Evolutionary conservation across 2,797 vertebrate genomes (phyloP).

Genomic region (Fratercula arctica): DNA sequence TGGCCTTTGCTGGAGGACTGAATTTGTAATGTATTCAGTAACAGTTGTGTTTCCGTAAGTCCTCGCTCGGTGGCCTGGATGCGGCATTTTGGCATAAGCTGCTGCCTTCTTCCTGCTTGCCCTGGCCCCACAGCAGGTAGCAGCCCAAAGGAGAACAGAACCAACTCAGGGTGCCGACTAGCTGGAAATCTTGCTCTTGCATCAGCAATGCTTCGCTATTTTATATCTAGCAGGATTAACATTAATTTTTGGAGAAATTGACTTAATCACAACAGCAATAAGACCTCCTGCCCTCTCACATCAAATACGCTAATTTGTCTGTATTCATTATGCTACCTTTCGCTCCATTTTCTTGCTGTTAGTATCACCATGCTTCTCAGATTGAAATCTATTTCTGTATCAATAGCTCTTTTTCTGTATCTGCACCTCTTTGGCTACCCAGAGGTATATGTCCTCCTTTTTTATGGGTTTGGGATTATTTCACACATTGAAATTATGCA

Average conservation of each 20-base stretch:
- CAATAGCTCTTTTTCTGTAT: not conserved
- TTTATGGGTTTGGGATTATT: not conserved
- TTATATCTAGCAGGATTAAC: not conserved
- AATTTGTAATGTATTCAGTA: not conserved
- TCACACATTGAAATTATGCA: not conserved
- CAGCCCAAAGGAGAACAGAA: not conserved
- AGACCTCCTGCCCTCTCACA: not conserved
- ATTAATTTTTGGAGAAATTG: not conserved
- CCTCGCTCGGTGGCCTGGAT: not conserved
- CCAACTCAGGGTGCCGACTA: not conserved
- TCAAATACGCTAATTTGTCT: not conserved
- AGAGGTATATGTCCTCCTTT: not conserved
- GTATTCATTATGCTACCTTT: not conserved
- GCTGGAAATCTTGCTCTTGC: not conserved
- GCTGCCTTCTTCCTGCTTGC: not conserved
- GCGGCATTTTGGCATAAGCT: not conserved
- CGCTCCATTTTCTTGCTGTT: not conserved
- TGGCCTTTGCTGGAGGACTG: not conserved
- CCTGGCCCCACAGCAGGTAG: not conserved
- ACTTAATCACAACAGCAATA: not conserved
- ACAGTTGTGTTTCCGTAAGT: not conserved
- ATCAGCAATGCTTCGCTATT: not conserved
- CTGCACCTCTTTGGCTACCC: not conserved
- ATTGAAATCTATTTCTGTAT: not conserved
- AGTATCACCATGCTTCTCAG: not conserved